Percentiles rank a stretch among this genome's conserved stretches.
Evolutionary conservation across 1,140 invertebrate species (phyloP).

Genomic region (Trichogramma pretiosum): DNA sequence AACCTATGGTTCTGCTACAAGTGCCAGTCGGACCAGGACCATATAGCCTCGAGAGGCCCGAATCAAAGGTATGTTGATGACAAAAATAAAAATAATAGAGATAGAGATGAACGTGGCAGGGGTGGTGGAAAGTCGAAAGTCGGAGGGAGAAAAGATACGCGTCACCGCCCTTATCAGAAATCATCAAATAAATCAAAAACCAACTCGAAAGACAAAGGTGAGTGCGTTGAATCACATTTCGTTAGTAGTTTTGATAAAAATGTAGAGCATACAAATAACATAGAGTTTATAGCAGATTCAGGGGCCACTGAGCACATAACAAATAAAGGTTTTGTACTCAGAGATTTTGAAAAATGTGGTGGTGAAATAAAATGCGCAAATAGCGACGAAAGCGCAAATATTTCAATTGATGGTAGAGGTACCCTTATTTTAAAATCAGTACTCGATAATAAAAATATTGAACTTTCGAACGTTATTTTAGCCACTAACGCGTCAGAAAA

Average conservation of each 20-base stretch:
- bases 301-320: slow-evolving; percentile 21
- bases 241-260: neutral
- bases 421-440: neutral
- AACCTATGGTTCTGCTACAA: neutral
- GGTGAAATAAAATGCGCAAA: slow-evolving; percentile 18
- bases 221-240: neutral
- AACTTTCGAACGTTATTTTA: slow-evolving; percentile 8
- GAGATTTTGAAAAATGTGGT: slow-evolving; percentile 14
- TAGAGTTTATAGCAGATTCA: slow-evolving; percentile 20
- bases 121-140: neutral
- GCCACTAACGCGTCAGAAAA: slow-evolving; percentile 16
- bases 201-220: neutral
- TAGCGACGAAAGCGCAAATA: slow-evolving; percentile 15
- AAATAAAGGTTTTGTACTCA: slow-evolving; percentile 16
- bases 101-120: neutral
- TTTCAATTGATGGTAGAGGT: slow-evolving; percentile 15
- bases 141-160: neutral
- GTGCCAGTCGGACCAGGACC: neutral
- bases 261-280: neutral
- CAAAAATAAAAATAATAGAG: neutral
- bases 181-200: neutral
- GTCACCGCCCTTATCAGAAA: neutral
- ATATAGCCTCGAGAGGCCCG: neutral
- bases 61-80: neutral
- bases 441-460: neutral